Evolutionary conservation across 2,888 invertebrate genomes (phyloP).

Genomic region (Folsomia manolachei): DNA sequence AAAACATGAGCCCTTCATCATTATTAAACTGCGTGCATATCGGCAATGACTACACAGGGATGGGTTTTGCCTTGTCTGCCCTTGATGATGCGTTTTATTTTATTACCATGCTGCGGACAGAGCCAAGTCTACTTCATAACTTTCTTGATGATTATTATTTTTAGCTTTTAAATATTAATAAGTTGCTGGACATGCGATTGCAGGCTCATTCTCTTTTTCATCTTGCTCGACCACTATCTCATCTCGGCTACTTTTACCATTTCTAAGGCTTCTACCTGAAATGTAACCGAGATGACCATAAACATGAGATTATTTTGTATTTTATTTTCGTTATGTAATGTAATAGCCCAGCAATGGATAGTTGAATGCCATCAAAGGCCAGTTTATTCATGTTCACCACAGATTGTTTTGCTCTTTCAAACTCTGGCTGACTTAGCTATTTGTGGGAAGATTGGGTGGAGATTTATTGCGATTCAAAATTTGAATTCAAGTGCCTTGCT

Average conservation of each 20-base stretch:
- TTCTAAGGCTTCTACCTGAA: too few relatives aligned
- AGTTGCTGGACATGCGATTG: background rate
- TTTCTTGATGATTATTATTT: constrained; percentile 21
- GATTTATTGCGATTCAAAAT: constrained; percentile 14
- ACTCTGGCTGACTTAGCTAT: background rate
- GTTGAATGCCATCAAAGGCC: background rate
- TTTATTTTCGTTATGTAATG: background rate
- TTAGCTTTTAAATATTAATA: constrained; percentile 21
- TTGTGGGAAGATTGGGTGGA: constrained; percentile 20
- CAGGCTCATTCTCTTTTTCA: background rate
- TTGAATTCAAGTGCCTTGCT: background rate
- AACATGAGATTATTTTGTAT: too few relatives aligned
- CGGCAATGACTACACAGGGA: background rate
- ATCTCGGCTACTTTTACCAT: background rate
- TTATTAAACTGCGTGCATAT: too few relatives aligned
- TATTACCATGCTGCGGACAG: too few relatives aligned
- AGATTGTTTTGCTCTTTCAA: too few relatives aligned
- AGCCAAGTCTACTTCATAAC: constrained; percentile 12
- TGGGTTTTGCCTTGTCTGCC: background rate
- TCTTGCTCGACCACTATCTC: background rate
- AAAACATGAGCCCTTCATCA: constrained; percentile 1
- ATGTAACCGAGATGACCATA: too few relatives aligned
- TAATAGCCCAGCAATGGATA: background rate
- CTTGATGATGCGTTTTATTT: constrained; percentile 5
- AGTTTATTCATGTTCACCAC: constrained; percentile 2